Evolutionary conservation across 1,140 invertebrate species (phyloP), one percentile per base, ranked within the genome.

Genomic region (honey bee (Apis mellifera)): DNA sequence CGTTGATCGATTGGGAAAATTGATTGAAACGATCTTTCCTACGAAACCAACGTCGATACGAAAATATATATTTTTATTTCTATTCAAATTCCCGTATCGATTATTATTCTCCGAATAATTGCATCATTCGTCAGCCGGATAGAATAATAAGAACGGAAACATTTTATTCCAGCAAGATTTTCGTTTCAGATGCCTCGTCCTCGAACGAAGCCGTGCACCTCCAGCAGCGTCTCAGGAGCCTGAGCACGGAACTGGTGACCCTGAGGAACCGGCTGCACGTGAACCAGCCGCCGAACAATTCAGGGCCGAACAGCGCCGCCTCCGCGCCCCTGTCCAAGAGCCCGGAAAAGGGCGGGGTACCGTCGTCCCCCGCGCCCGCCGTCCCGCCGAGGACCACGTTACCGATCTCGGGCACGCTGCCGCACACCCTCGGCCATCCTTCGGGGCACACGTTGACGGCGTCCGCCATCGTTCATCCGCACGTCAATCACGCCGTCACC

Each of bases 161-260:
- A 3, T 26, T 1, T 26, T 26, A 32, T 32, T 32, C 32, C 4
- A 32, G 54, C 15, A 65, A 11, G 11, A 48, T 81, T 81, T 62
- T 72, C 66, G 65, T 96, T 95, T 13, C 95, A 98, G 98, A 98
- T 97, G 97, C 97, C 84, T 98, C 97, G 83, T 98, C 97, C 62
- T 98, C 97, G 87, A 98, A 98, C 94, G 98, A 98, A 95, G 97
- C 97, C 64, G 97, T 98, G 86, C 97, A 98, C 91, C 95, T 98
- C 86, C 97, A 98, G 94, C 97, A 98, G 91, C 96, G 97, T 77
- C 95, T 98, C 84, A 97, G 97, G 85, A 98, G 97, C 93, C 95
- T 98, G 82, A 98, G 97, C 94, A 97, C 97, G 66, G 97, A 98
- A 94, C 94, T 98, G 94, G 97, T 98, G 88, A 98, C 97, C 68